Conservation (phyloP, 2,888 invertebrate genomes). For the Hydrotaea cyrtoneurina region DNA sequence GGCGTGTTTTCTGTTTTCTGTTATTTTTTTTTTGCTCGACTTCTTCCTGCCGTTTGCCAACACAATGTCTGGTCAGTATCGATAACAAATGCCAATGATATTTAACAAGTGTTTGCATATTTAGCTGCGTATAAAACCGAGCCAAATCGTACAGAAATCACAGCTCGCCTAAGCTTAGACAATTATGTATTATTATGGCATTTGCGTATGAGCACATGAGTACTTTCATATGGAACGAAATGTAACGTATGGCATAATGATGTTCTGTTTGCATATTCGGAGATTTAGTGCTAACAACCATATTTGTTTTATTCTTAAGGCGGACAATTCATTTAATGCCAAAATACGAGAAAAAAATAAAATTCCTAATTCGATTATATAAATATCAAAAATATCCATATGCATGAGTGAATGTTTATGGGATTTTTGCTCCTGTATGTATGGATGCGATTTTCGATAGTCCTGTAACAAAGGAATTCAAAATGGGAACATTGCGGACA, state of each 20-base stretch:
- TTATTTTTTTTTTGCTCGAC: no score
- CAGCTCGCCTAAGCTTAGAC: constrained; percentile 1
- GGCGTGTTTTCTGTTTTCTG: neutral
- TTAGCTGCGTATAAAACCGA: constrained; percentile 25
- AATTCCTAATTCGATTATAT: neutral
- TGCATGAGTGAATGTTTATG: neutral
- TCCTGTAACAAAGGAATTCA: constrained; percentile 19
- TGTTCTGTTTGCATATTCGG: constrained; percentile 49
- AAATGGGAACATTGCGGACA: constrained; percentile 61
- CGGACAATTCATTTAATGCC: constrained; percentile 38
- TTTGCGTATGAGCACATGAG: neutral
- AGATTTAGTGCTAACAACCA: constrained; percentile 32
- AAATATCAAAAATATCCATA: neutral
- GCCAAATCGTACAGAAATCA: neutral
- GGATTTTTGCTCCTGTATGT: neutral
- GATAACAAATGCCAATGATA: constrained; percentile 65
- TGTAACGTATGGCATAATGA: constrained; percentile 50
- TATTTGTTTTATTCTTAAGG: constrained; percentile 41
- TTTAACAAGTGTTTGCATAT: constrained; percentile 66
- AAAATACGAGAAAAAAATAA: neutral
- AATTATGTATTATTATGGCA: neutral
- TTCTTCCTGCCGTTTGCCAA: constrained; percentile 45
- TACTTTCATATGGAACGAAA: neutral
- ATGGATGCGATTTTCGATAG: neutral
- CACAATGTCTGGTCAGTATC: constrained; percentile 63